phyloP scores from a whole-genome alignment of 1,140 invertebrate species.

The Latrodectus geometricus region DNA sequence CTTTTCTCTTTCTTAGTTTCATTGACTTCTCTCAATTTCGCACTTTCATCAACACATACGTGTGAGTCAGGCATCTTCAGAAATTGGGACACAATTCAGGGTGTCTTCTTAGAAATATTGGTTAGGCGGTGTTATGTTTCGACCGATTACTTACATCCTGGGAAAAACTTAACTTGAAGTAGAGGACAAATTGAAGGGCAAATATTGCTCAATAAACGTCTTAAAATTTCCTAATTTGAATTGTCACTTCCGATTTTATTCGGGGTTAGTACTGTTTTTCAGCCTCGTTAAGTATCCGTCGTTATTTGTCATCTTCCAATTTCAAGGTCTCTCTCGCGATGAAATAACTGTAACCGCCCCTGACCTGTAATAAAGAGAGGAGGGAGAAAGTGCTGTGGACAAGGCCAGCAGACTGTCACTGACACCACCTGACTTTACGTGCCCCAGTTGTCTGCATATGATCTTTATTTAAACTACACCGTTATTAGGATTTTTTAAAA shows the following conservation, averaged over 20 bases:
- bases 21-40: too few relatives aligned
- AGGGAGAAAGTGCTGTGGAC: slow-evolving; percentile 11
- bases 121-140: not conserved
- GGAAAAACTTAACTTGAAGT: not conserved
- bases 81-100: not conserved
- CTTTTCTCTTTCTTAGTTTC: too few relatives aligned
- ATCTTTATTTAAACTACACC: too few relatives aligned
- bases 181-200: slow-evolving; percentile 7
- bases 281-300: slow-evolving; percentile 6
- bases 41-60: too few relatives aligned
- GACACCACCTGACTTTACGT: slow-evolving; percentile 27
- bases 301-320: slow-evolving; percentile 24
- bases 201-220: not conserved
- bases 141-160: not conserved
- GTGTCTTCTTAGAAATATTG: not conserved
- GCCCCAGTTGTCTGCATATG: slow-evolving; percentile 17
- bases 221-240: slow-evolving; percentile 19
- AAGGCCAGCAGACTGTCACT: slow-evolving; percentile 17
- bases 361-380: slow-evolving; percentile 7
- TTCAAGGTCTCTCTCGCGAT: slow-evolving; percentile 14
- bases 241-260: slow-evolving; percentile 19
- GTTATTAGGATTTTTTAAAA: too few relatives aligned
- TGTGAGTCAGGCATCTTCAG: too few relatives aligned
- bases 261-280: slow-evolving; percentile 18
- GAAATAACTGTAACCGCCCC: not conserved